Base-by-base conservation (phyloP, 2,113 vertebrate genomes). In the Nansenia antarctica region DNA sequence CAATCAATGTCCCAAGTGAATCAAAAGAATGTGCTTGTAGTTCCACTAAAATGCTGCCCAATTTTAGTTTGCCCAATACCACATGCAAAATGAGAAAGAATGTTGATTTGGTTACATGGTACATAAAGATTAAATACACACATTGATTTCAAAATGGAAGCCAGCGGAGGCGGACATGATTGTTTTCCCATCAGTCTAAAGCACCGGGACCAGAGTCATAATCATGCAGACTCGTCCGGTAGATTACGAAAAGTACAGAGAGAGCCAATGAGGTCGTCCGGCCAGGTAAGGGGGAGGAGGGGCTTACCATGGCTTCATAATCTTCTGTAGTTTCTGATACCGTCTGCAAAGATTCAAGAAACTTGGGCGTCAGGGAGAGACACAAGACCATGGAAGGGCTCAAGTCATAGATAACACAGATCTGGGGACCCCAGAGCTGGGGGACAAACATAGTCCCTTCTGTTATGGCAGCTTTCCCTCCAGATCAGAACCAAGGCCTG, bases 271-370 rank as follows among this genome's bases (percentile, higher is more conserved):
- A 88, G 70, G 87, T 87, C 78, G 88, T 87, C 87, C 87, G 62
- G 87, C 82, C 27, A 69, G 62, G 37, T 58, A 9, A 27, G 24
- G 55, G 18, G 31, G 63, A 74, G 72, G 71, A 24, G 76, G 80
- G 85, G 90, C 98, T 99, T 98, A 99, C 98, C 98, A 99, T 85
- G 97, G 97, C 91, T 99, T 99, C 98, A 99, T 99, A 86, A 99
- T 99, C 96, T 99, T 99, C 95, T 99, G 98, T 75, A 99, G 91
- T 93, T 99, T 99, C 94, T 99, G 96, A 95, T 99, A 99, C 57
- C 95, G 94, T 85, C 98, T 99, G 95, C 78, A 97, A 98, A 94
- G 94, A 97, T 94, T 91, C 76, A 87, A 96, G 63, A 96, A 94
- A 96, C 92, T 96, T 90, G 77, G 76, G 89, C 31, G 82, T 96